Conservation (phyloP, 2,888 invertebrate genomes). For the Chrysopilus asiliformis region DNA sequence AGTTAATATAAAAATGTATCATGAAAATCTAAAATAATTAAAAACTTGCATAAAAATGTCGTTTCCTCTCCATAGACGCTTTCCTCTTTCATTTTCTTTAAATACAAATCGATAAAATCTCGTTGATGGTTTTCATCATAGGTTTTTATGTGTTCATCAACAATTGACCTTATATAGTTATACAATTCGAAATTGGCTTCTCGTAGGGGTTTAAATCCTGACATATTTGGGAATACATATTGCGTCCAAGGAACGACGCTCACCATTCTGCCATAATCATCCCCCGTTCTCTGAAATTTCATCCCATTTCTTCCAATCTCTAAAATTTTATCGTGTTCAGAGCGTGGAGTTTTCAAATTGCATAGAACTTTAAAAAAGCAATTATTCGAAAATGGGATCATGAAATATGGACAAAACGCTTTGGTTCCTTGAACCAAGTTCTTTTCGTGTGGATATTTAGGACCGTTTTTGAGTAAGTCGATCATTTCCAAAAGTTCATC, state of each 20-base stretch:
- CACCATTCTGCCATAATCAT: slow-evolving; percentile 46
- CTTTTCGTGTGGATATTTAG: slow-evolving; percentile 35
- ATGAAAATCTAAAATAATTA: background rate
- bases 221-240: slow-evolving; percentile 43
- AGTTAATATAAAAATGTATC: background rate
- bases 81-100: slow-evolving; percentile 42
- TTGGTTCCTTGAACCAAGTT: slow-evolving; percentile 23
- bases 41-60: slow-evolving; percentile 38
- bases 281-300: slow-evolving; percentile 42
- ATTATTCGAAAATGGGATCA: slow-evolving; percentile 43
- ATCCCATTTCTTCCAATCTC: slow-evolving; percentile 30
- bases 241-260: slow-evolving; percentile 47
- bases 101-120: slow-evolving; percentile 49
- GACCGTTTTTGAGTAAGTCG: slow-evolving; percentile 37
- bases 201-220: slow-evolving; percentile 40
- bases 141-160: slow-evolving; percentile 37
- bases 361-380: slow-evolving; percentile 42
- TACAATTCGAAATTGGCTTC: slow-evolving; percentile 38
- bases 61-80: slow-evolving; percentile 30
- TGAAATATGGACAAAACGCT: slow-evolving; percentile 40
- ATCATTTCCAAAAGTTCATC: slow-evolving; percentile 38
- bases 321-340: slow-evolving; percentile 40
- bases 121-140: slow-evolving; percentile 38
- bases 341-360: slow-evolving; percentile 39
- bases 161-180: slow-evolving; percentile 40